These are phyloP conservation scores for Cotesia chilonis DNA, from an alignment of 1,140 invertebrate genomes.

Conservation along the genomic window DNA sequence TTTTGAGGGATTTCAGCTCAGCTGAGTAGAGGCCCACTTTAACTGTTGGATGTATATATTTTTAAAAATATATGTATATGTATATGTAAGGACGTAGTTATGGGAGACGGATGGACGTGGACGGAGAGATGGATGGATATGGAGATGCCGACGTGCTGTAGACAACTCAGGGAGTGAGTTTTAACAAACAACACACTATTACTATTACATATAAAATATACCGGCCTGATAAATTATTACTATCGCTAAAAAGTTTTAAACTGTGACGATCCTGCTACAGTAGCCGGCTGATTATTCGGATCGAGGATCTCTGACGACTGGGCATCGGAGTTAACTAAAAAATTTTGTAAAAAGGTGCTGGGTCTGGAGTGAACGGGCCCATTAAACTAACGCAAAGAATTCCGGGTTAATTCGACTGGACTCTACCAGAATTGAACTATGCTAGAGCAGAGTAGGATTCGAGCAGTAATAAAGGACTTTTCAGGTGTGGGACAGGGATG, in stretches of 20 bases:
- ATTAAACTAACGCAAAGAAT: slow-evolving; percentile 43
- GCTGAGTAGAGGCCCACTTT: slow-evolving; percentile 6
- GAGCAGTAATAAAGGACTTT: too few relatives aligned
- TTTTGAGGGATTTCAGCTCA: slow-evolving; percentile 3
- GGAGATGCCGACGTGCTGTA: slow-evolving; percentile 7
- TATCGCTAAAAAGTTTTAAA: slow-evolving; percentile 41
- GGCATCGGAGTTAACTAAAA: slow-evolving; percentile 40
- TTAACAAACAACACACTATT: background rate
- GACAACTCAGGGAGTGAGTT: background rate
- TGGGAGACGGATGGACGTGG: slow-evolving; percentile 18
- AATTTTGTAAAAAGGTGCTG: slow-evolving; percentile 42
- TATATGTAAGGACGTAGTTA: too few relatives aligned
- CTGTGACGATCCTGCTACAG: slow-evolving; percentile 45
- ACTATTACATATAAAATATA: slow-evolving; percentile 5
- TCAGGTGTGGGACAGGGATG: too few relatives aligned
- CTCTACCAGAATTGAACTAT: too few relatives aligned
- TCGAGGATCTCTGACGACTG: slow-evolving; percentile 37
- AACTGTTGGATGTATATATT: too few relatives aligned
- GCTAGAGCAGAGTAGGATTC: too few relatives aligned
- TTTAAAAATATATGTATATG: background rate
- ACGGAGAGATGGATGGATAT: slow-evolving; percentile 13
- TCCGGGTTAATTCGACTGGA: slow-evolving; percentile 28
- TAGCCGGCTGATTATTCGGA: slow-evolving; percentile 41
- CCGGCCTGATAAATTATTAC: slow-evolving; percentile 49
- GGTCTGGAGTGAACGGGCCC: slow-evolving; percentile 36